Base-by-base conservation (phyloP, 2,888 invertebrate genomes). In the Perizoma flavofasciatum region DNA sequence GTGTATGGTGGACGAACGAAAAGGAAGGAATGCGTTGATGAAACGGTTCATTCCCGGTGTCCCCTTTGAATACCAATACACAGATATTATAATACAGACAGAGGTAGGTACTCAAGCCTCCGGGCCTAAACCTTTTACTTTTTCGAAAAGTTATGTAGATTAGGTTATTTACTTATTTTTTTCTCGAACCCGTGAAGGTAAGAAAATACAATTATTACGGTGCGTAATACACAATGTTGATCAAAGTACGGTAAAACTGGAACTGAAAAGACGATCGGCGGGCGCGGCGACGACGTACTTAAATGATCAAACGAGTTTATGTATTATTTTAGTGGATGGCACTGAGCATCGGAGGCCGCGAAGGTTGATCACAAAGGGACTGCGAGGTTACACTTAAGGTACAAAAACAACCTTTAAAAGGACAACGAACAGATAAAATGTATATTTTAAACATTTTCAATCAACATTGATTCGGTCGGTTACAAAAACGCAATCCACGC, bases 351-450 rank as follows among this genome's bases (percentile, higher is more conserved):
- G 67, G 83, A 78, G 89, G 88, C 89, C 88, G 77, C 82, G 77
- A 76, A 89, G 89, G 90, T 89, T 86, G 83, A 79, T 81, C 81
- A 83, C 79, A 79, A 88, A 89, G 90, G 89, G 89, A 88, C 79
- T 72, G 67, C 85, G 85, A 90, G 88, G 89, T 87, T 85, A 83
- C 22, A 22, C 3, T 22, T 22, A 22, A 22, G 22, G 1, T 22
- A 22, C 77, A 75, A 69, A 66, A 74, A 67, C 68, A 61, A 68
- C 71, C 76, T 74, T 70, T 77, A 72, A 73, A 76, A 69, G 72
- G 73, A 71, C 67, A 63, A 34, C 64, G 52, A 64, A 70, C 71
- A 68, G 74, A 70, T 68, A 73, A 35, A 37, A 10, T 62, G 33
- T 10, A 22, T 22, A 22, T 22, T 22, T 22, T 22, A 3, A 22